Percentiles rank a stretch among this genome's conserved stretches.
Evolutionary conservation across 2,113 vertebrate species (phyloP).

Genomic region (Hiodon tergisus): DNA sequence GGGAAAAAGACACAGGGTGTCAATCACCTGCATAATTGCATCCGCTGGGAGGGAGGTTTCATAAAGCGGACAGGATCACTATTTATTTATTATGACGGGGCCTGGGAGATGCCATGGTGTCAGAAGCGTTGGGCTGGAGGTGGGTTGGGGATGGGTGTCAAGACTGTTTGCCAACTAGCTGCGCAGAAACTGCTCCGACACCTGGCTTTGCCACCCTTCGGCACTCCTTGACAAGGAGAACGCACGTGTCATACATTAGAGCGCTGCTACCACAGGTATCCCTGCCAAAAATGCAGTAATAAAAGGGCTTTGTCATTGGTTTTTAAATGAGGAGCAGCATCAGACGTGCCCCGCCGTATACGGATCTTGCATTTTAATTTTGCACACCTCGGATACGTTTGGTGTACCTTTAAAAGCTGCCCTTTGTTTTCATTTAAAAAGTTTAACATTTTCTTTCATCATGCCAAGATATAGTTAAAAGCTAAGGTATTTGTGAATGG

Average conservation of each 20-base stretch:
- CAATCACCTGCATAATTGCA: constrained; percentile 34
- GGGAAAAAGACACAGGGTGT: constrained; percentile 23
- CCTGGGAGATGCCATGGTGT: constrained; percentile 4
- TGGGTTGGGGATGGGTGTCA: not conserved
- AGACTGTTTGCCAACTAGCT: constrained; percentile 5
- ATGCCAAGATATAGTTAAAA: not conserved
- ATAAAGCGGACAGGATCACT: constrained; percentile 18
- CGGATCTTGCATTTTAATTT: not conserved
- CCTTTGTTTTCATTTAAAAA: not conserved
- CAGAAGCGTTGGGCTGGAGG: constrained; percentile 5
- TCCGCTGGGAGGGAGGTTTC: constrained; percentile 26
- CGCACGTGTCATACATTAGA: constrained; percentile 9
- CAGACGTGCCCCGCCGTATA: not conserved
- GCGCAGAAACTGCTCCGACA: constrained; percentile 9
- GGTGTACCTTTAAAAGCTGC: not conserved
- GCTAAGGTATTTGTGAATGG: not conserved
- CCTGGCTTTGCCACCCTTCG: constrained; percentile 22
- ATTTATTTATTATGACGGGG: constrained; percentile 23
- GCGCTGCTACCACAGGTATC: not conserved
- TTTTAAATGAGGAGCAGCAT: not conserved
- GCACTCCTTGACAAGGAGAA: constrained; percentile 12
- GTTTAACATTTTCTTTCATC: not conserved
- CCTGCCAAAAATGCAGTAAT: not conserved
- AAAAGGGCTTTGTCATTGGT: constrained; percentile 4
- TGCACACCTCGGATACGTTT: not conserved